Evolutionary conservation across 1,140 invertebrate species (phyloP).

Genomic region (Scaptomyza montana): DNA sequence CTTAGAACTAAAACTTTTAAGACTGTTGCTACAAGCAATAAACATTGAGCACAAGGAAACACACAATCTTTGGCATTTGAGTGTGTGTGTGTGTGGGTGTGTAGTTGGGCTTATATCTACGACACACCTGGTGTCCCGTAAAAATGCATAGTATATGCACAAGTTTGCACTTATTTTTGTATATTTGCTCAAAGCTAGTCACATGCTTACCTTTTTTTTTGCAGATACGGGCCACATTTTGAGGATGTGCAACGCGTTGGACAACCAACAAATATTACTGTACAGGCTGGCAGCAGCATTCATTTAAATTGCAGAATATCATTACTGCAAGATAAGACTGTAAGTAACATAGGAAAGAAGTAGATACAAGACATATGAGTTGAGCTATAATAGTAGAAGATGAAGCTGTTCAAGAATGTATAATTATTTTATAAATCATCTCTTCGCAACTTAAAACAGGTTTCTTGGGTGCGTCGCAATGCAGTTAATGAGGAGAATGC

Average conservation of each 20-base stretch:
- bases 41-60: conserved; percentile 39
- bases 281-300: conserved; percentile 91
- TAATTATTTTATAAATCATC: background rate
- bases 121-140: conserved; percentile 35
- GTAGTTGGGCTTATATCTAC: conserved; percentile 9
- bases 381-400: too few species aligned
- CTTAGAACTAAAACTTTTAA: conserved; percentile 26
- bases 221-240: conserved; percentile 88
- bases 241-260: conserved; percentile 86
- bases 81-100: background rate
- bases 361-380: background rate
- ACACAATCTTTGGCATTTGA: conserved; percentile 16
- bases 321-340: conserved; percentile 93
- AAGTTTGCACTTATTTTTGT: background rate
- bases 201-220: conserved; percentile 14
- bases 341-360: conserved; percentile 85
- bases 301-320: conserved; percentile 93
- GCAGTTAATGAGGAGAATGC: conserved; percentile 86
- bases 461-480: conserved; percentile 89
- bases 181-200: conserved; percentile 13
- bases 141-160: conserved; percentile 27
- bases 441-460: conserved; percentile 83
- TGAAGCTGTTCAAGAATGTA: too few species aligned
- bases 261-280: conserved; percentile 89
- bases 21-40: conserved; percentile 30